phyloP scores from a whole-genome alignment of 2,888 invertebrate species.

The Dynastes maya region DNA sequence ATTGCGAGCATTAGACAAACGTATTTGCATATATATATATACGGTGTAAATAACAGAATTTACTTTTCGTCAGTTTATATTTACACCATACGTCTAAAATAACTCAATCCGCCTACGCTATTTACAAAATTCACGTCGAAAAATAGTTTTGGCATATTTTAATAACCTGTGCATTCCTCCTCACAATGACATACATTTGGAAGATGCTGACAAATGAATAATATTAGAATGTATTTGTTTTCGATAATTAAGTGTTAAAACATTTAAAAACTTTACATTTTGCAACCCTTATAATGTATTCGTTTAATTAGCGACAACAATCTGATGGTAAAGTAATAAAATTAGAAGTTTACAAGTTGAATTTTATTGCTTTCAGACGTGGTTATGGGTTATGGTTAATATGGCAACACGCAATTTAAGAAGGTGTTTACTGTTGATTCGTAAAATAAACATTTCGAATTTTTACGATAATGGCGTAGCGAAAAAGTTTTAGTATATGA shows the following conservation, averaged over 20 bases:
- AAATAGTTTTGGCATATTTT: constrained; percentile 51
- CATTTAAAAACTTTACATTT: not conserved
- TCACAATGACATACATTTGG: not conserved
- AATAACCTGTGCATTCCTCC: constrained; percentile 40
- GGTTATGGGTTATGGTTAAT: constrained; percentile 32
- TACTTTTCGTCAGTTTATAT: constrained; percentile 46
- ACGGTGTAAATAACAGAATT: constrained; percentile 33
- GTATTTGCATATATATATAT: not conserved
- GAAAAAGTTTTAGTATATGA: constrained; percentile 17
- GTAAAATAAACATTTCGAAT: constrained; percentile 32
- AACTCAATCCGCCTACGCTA: constrained; percentile 40
- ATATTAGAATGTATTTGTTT: not conserved
- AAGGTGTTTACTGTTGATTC: constrained; percentile 30
- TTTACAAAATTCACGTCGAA: constrained; percentile 43
- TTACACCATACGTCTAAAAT: constrained; percentile 43
- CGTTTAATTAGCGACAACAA: constrained; percentile 13
- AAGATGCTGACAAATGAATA: constrained; percentile 1
- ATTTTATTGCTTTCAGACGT: constrained; percentile 20
- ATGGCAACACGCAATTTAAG: not conserved
- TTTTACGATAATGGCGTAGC: constrained; percentile 24
- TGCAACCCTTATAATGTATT: constrained; percentile 3
- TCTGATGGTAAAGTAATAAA: constrained; percentile 12
- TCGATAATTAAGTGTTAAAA: not conserved
- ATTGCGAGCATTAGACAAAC: not conserved
- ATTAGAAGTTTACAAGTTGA: constrained; percentile 17